Conservation (phyloP, 1,140 invertebrate species). For the Brachionus calyciflorus region DNA sequence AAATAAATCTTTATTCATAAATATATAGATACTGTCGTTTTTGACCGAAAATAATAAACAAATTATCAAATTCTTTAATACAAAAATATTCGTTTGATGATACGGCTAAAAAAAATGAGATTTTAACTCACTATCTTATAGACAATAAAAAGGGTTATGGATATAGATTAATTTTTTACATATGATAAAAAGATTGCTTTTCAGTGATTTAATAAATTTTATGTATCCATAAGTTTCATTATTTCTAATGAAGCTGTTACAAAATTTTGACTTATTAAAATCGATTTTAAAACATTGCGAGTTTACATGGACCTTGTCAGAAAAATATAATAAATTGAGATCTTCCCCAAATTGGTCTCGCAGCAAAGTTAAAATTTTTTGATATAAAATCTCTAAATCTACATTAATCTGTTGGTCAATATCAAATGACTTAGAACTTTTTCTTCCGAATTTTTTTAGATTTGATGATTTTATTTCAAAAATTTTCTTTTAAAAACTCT, state of each 20-base stretch:
- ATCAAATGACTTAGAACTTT: neutral
- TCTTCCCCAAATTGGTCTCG: neutral
- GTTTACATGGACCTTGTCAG: neutral
- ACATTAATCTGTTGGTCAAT: neutral
- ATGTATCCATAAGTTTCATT: neutral
- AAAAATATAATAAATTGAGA: neutral
- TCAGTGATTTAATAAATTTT: neutral
- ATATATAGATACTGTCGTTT: too few species aligned
- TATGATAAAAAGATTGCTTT: neutral
- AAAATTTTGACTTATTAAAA: neutral
- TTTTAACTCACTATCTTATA: too few species aligned
- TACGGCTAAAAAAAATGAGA: too few species aligned
- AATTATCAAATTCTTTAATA: too few species aligned
- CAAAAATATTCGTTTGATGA: too few species aligned
- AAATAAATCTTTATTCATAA: too few species aligned
- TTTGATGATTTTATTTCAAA: neutral
- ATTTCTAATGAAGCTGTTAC: neutral
- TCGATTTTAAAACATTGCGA: neutral
- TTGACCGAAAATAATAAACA: too few species aligned
- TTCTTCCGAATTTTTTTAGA: neutral
- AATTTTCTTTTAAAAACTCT: conserved; percentile 26
- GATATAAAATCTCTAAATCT: neutral
- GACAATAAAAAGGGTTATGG: too few species aligned
- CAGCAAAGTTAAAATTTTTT: neutral
- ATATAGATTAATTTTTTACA: too few species aligned